These are phyloP conservation scores for Raja brachyura DNA, from an alignment of 2,113 vertebrate species.

Conservation along the genomic window DNA sequence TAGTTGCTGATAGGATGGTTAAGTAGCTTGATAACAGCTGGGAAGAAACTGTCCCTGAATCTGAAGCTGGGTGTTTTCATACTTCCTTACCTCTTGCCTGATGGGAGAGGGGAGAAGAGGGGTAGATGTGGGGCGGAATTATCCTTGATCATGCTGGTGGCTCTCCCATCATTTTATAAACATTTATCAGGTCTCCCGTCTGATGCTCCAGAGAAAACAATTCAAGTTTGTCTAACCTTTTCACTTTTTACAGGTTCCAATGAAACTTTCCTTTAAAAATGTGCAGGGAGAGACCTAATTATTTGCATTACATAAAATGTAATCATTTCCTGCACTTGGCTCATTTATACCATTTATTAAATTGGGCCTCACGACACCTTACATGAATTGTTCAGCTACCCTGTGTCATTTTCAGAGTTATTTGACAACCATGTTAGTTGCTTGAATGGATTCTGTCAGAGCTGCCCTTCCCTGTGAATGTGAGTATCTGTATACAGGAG, in stretches of 20 bases:
- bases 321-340: neutral
- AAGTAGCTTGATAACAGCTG: no score
- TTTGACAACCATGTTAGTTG: neutral
- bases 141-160: no score
- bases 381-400: neutral
- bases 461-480: neutral
- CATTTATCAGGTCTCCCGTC: no score
- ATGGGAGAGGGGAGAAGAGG: no score
- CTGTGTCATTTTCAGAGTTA: neutral
- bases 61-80: no score
- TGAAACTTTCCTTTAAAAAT: neutral
- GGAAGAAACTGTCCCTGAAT: no score
- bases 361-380: neutral
- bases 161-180: no score
- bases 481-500: neutral
- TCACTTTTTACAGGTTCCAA: neutral
- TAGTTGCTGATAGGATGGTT: no score
- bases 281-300: neutral
- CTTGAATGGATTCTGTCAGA: slow-evolving; percentile 13
- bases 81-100: no score
- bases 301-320: neutral
- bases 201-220: no score
- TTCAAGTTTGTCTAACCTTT: no score
- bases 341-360: slow-evolving; percentile 2
- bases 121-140: no score